Evolutionary conservation across 2,888 invertebrate species (phyloP).

Genomic region (Helleia helle): DNA sequence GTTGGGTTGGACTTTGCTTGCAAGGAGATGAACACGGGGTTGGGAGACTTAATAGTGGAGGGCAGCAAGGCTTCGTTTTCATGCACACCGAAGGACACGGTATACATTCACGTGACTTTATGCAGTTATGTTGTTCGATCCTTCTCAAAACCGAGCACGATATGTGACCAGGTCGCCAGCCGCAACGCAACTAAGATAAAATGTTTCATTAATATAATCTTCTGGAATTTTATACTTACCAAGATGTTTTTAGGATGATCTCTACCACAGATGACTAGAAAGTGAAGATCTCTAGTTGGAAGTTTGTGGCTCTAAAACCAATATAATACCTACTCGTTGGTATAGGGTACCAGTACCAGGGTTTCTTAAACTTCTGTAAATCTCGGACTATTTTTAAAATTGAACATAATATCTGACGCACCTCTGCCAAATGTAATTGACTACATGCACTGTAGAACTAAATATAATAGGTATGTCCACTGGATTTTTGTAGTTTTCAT

Average conservation of each 20-base stretch:
- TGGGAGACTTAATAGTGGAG: constrained; percentile 32
- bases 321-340: too few species aligned
- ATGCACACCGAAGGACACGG: constrained; percentile 31
- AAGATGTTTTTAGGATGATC: neutral
- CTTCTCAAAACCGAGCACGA: constrained; percentile 51
- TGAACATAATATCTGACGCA: too few species aligned
- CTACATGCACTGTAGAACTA: too few species aligned
- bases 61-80: constrained; percentile 32
- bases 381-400: too few species aligned
- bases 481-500: too few species aligned
- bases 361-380: too few species aligned
- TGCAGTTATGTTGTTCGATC: constrained; percentile 53
- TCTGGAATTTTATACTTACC: neutral
- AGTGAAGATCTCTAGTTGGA: too few species aligned
- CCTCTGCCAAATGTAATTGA: too few species aligned
- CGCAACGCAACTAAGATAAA: constrained; percentile 48
- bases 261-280: too few species aligned
- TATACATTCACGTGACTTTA: constrained; percentile 36
- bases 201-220: neutral
- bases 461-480: too few species aligned
- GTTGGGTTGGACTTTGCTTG: constrained; percentile 33
- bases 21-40: constrained; percentile 35
- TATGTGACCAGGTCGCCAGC: constrained; percentile 67
- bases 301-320: too few species aligned
- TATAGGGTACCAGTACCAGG: too few species aligned